Evolutionary conservation across 1,140 invertebrate genomes (phyloP).

Genomic region (Drosophila subobscura): DNA sequence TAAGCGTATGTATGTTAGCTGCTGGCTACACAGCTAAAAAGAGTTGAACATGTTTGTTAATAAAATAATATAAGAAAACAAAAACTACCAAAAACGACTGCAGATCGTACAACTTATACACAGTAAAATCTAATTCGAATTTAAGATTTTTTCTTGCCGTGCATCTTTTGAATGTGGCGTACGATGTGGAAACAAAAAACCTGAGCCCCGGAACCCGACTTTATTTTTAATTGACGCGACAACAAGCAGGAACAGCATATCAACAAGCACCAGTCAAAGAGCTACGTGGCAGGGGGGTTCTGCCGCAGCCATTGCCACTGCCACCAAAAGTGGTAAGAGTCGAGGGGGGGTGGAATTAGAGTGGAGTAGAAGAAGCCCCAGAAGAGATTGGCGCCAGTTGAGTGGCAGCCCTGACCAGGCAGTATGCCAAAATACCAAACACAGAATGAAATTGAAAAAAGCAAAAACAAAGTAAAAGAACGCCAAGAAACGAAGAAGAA

Average conservation of each 20-base stretch:
- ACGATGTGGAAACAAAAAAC: conserved; percentile 31
- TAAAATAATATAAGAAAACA: not conserved
- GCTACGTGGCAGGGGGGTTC: not conserved
- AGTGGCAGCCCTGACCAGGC: conserved; percentile 11
- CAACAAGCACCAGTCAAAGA: conserved; percentile 51
- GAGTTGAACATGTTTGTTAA: too few relatives aligned
- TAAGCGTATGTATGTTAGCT: conserved; percentile 29
- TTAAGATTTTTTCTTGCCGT: too few relatives aligned
- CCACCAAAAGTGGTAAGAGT: too few relatives aligned
- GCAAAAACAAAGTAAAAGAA: conserved; percentile 59
- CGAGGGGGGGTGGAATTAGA: not conserved
- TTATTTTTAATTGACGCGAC: conserved; percentile 55
- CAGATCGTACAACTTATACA: too few relatives aligned
- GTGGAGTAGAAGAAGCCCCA: not conserved
- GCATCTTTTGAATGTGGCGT: too few relatives aligned
- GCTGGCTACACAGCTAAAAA: too few relatives aligned
- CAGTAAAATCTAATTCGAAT: too few relatives aligned
- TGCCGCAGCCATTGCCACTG: too few relatives aligned
- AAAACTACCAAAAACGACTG: not conserved
- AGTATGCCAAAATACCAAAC: conserved; percentile 53
- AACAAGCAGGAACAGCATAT: conserved; percentile 65
- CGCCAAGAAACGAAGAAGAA: conserved; percentile 44
- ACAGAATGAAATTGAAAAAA: conserved; percentile 64
- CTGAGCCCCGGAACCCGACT: conserved; percentile 13
- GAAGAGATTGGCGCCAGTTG: too few relatives aligned